Percentiles rank a stretch among this genome's conserved stretches.
Conservation (phyloP, 2,113 vertebrate genomes). For the Ceratotherium simum region DNA sequence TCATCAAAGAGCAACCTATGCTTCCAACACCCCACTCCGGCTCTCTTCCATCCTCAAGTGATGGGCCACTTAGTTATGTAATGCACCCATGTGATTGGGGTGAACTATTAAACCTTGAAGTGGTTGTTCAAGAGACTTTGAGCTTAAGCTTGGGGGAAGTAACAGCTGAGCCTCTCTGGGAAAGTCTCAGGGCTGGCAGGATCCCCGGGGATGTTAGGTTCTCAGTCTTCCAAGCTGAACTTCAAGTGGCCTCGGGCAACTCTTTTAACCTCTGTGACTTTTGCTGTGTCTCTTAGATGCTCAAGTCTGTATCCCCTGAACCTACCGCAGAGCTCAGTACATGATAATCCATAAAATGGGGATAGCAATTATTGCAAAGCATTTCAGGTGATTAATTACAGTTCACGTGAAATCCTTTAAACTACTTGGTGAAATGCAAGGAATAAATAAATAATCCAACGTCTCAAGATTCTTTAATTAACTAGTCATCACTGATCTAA, state of each 20-base stretch:
- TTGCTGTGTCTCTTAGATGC: neutral
- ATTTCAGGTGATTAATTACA: neutral
- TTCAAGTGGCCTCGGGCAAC: neutral
- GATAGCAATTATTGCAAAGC: neutral
- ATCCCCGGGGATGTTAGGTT: neutral
- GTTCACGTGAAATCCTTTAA: conserved; percentile 5
- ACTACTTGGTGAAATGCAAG: neutral
- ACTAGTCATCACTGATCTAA: neutral
- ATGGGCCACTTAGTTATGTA: neutral
- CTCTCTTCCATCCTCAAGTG: neutral
- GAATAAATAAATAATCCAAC: neutral
- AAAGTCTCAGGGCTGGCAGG: neutral
- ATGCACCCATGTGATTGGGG: neutral
- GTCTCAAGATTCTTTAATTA: neutral
- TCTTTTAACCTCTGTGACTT: neutral
- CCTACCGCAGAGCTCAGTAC: neutral
- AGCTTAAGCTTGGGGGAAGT: neutral
- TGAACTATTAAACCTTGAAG: neutral
- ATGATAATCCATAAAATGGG: no score
- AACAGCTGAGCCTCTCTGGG: neutral
- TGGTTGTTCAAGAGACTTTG: neutral
- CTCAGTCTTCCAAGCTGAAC: neutral
- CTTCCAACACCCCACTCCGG: neutral
- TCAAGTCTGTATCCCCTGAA: neutral
- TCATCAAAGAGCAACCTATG: neutral